Conservation (phyloP, 1,140 invertebrate species). For the Philopotamus ludificatus region DNA sequence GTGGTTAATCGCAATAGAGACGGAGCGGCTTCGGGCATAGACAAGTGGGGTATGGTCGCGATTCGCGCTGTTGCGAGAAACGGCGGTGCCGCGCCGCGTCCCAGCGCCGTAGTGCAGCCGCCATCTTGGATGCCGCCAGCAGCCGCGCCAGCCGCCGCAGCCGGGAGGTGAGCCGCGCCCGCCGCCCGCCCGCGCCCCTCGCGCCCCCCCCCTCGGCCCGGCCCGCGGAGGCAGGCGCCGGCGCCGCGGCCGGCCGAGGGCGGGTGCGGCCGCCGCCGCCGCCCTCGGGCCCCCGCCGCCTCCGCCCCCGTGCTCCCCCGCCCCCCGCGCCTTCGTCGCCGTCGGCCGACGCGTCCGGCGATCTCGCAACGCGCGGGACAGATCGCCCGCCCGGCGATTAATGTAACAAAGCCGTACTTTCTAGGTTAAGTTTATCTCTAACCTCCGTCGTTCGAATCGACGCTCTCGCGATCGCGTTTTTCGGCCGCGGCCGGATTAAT, state of each 20-base stretch:
- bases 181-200: background rate
- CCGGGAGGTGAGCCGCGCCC: background rate
- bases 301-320: background rate
- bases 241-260: constrained; percentile 24
- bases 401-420: background rate
- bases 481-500: background rate
- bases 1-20: too few species aligned
- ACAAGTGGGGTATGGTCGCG: too few species aligned
- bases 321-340: background rate
- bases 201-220: background rate
- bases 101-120: constrained; percentile 6
- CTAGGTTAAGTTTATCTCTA: background rate
- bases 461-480: background rate
- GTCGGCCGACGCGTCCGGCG: background rate
- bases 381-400: background rate
- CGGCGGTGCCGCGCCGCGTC: too few species aligned
- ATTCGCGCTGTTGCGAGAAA: too few species aligned
- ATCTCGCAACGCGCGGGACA: too few species aligned
- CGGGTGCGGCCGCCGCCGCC: background rate
- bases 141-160: constrained; percentile 25
- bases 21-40: too few species aligned
- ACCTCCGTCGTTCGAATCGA: background rate
- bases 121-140: constrained; percentile 34
- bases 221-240: constrained; percentile 44
- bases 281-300: background rate